Conservation (phyloP, 2,113 vertebrate species). For the Syrrhaptes paradoxus region DNA sequence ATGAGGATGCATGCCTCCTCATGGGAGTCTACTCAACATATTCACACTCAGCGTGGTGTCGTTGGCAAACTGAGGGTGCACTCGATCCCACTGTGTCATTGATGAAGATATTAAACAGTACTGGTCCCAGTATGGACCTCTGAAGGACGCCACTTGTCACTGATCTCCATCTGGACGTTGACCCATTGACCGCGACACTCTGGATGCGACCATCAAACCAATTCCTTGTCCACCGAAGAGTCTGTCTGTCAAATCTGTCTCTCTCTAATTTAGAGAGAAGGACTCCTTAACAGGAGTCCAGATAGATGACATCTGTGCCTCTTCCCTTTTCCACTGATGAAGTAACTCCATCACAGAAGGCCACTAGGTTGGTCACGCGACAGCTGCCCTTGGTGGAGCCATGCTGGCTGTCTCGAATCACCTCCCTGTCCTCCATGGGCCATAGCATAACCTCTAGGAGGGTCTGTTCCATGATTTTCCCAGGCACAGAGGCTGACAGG, state of each 20-base stretch:
- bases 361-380: background rate
- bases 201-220: background rate
- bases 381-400: background rate
- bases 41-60: no score
- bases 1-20: background rate
- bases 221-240: background rate
- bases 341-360: background rate
- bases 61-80: no score
- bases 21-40: background rate
- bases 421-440: no score
- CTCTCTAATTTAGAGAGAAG: background rate
- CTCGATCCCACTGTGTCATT: no score
- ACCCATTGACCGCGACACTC: background rate
- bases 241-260: no score
- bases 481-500: background rate
- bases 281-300: background rate
- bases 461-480: no score
- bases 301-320: background rate
- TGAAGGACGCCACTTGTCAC: background rate
- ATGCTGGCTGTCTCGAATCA: background rate
- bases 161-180: background rate
- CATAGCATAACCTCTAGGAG: no score
- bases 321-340: background rate
- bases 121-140: fast-evolving
- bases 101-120: background rate